These are phyloP conservation scores for Pammene aurita DNA, from an alignment of 2,888 invertebrate genomes.

Conservation along the genomic window DNA sequence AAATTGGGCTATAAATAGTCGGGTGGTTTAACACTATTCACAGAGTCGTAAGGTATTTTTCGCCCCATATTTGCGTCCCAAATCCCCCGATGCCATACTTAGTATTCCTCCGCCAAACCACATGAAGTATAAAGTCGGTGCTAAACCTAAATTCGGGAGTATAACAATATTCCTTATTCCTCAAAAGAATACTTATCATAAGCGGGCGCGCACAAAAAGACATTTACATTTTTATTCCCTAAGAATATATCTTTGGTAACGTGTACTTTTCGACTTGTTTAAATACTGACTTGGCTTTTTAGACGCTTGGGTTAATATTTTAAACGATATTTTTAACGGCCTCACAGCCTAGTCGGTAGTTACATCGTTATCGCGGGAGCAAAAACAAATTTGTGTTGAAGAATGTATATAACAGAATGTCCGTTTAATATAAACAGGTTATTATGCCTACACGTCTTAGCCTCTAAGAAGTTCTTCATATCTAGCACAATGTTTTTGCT, in stretches of 20 bases:
- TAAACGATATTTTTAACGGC: too few species aligned
- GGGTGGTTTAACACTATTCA: too few species aligned
- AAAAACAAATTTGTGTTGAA: too few species aligned
- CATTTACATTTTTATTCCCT: conserved; percentile 27
- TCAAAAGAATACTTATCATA: conserved; percentile 26
- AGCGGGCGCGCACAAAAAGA: conserved; percentile 13
- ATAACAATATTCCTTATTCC: conserved; percentile 10
- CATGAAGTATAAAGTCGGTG: not conserved
- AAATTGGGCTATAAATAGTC: too few species aligned
- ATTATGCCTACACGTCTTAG: too few species aligned
- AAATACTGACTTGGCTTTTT: conserved; percentile 13
- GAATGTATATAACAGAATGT: too few species aligned
- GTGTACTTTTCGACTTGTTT: conserved; percentile 16
- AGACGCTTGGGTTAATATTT: conserved; percentile 1
- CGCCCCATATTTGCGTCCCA: not conserved
- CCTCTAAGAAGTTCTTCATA: too few species aligned
- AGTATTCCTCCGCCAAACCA: not conserved
- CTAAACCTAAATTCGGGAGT: not conserved
- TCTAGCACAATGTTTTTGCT: too few species aligned
- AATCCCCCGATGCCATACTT: not conserved
- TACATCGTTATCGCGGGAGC: too few species aligned
- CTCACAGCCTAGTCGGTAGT: too few species aligned
- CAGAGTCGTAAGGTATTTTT: too few species aligned
- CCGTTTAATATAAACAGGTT: too few species aligned
- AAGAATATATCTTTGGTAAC: conserved; percentile 21